phyloP scores from a whole-genome alignment of 2,888 invertebrate genomes.

The Acanthosepion pharaonis region DNA sequence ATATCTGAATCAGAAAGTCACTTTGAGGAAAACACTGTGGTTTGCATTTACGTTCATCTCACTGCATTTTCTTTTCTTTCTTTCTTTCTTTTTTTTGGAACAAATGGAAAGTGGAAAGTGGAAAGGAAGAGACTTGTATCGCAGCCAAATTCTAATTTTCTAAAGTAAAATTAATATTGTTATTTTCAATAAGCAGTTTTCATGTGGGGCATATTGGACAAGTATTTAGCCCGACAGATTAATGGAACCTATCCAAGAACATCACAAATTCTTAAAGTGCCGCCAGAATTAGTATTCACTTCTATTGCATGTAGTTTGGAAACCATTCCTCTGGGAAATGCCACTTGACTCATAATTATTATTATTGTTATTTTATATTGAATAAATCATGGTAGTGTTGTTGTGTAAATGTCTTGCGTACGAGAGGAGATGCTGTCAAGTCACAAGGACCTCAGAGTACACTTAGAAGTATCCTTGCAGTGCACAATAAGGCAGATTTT shows the following conservation, averaged over 20 bases:
- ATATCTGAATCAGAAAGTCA: not conserved
- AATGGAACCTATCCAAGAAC: not conserved
- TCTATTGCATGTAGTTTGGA: not conserved
- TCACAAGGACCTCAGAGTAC: too few species aligned
- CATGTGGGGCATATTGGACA: not conserved
- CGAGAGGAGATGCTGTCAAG: too few species aligned
- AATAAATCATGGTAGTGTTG: too few species aligned
- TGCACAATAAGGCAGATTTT: too few species aligned
- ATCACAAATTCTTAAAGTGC: not conserved
- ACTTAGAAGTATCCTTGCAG: too few species aligned
- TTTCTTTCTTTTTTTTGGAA: not conserved
- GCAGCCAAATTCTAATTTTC: not conserved
- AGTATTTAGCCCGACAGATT: not conserved
- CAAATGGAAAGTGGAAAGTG: too few species aligned
- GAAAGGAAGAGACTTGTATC: not conserved
- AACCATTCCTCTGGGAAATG: not conserved
- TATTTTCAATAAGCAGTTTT: conserved; percentile 15
- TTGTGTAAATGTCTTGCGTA: too few species aligned
- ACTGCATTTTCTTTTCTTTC: not conserved
- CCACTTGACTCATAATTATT: not conserved
- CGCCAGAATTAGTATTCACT: not conserved
- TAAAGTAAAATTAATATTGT: conserved; percentile 22
- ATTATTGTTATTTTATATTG: too few species aligned
- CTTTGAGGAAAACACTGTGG: not conserved
- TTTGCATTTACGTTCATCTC: not conserved